Conservation (phyloP, 2,888 invertebrate genomes). For the Belgica antarctica region DNA sequence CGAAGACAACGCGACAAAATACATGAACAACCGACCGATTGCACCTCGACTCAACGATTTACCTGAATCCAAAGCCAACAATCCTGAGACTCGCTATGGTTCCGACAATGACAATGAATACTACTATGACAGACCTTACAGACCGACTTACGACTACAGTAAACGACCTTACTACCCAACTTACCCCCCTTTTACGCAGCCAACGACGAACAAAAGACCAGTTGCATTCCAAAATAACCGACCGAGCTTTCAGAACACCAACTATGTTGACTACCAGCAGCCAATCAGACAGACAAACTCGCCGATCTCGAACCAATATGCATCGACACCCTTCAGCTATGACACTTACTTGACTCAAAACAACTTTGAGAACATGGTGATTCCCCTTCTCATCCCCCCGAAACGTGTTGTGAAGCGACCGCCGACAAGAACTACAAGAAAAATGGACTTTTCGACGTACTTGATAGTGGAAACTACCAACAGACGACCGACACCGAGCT, state of each 20-base stretch:
- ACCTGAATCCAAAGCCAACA: slow-evolving; percentile 12
- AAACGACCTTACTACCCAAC: slow-evolving; percentile 33
- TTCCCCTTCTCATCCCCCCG: slow-evolving; percentile 47
- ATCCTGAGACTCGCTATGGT: background rate
- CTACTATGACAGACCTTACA: slow-evolving; percentile 24
- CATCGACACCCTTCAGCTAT: slow-evolving; percentile 46
- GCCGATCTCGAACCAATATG: slow-evolving; percentile 23
- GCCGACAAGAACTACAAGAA: slow-evolving; percentile 48
- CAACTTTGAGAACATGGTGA: slow-evolving; percentile 31
- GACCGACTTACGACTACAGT: background rate
- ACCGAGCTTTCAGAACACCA: background rate
- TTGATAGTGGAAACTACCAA: slow-evolving; percentile 44
- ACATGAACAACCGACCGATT: slow-evolving; percentile 23
- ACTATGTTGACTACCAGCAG: background rate
- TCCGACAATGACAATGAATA: slow-evolving; percentile 1
- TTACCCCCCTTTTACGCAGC: slow-evolving; percentile 19
- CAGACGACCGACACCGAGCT: slow-evolving; percentile 36
- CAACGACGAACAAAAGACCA: slow-evolving; percentile 38
- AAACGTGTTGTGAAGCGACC: slow-evolving; percentile 50
- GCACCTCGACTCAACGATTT: background rate
- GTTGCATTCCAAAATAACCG: slow-evolving; percentile 16
- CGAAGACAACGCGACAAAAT: slow-evolving; percentile 37
- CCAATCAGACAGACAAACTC: background rate
- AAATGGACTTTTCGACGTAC: slow-evolving; percentile 42
- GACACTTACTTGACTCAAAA: slow-evolving; percentile 46